Evolutionary conservation across 2,113 vertebrate genomes (phyloP), one percentile per base, ranked within the genome.

Genomic region (Ivindomyrus marchei): DNA sequence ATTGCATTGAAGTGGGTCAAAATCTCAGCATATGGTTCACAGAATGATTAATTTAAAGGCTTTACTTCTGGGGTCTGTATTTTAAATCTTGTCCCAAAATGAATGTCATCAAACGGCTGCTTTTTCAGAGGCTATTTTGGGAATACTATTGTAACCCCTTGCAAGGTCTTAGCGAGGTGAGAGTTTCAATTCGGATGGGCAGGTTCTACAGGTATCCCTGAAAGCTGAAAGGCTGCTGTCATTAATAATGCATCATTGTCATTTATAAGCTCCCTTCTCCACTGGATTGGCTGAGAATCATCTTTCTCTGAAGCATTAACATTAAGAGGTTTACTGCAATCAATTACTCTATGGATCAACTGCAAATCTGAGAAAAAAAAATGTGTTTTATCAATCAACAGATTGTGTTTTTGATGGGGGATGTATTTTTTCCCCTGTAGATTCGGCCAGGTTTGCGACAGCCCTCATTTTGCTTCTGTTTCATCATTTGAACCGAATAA

Each of bases 1-100:
- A 53, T 46, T 87, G 85, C 45, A 52, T 56, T 87, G n/a, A 87
- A 52, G 27, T 87, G 47, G 47, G 50, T 87, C 85, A 87, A 56
- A 87, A 87, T 87, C 85, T 36, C 27, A 53, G 49, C 27, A 87
- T 56, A 87, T 53, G 31, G 27, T 56, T 56, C 85, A 87, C 11
- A 87, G 17, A 87, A 87, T 53, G 85, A 53, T 87, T 36, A 11
- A 49, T 86, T 50, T 39, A 84, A 46, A 84, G 21, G 83, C 19
- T 85, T 47, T 47, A 85, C 21, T 85, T 85, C 45, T 85, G 45
- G 45, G 83, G 3, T n/a, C 19, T 85, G 39, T 85, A n/a, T 85
- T 47, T 46, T 84, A 46, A 47, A 36, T 45, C 31, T 83, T 83
- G 17, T 83, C 19, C 36, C 13, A 46, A 45, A 21, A 46, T 17